A percentile compares a stretch with the other conserved stretches of the same genome.
phyloP scores from a whole-genome alignment of 2,888 invertebrate genomes.

The Vanessa cardui region DNA sequence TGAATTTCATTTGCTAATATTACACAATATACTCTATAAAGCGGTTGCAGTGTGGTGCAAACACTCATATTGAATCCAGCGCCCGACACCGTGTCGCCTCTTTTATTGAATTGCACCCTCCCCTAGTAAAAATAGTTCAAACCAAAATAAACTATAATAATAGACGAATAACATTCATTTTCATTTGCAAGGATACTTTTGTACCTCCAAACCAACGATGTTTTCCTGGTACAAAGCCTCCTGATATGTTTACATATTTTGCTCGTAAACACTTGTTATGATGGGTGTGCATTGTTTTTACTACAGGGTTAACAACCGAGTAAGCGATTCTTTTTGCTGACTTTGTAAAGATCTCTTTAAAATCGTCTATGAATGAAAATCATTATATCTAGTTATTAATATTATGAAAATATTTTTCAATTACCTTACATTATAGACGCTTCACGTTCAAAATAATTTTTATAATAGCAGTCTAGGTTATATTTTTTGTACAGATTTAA shows the following conservation, averaged over 20 bases:
- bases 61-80: slow-evolving; percentile 43
- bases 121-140: slow-evolving; percentile 13
- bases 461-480: no score
- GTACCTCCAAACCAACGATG: slow-evolving; percentile 29
- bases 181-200: not conserved
- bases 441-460: no score
- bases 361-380: slow-evolving; percentile 1
- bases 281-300: slow-evolving; percentile 13
- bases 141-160: slow-evolving; percentile 1
- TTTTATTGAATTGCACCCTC: slow-evolving; percentile 45
- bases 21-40: slow-evolving; percentile 34
- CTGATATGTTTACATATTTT: slow-evolving; percentile 35
- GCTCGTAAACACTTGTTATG: slow-evolving; percentile 20
- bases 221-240: slow-evolving; percentile 31
- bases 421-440: no score
- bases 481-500: no score
- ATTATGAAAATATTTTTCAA: no score
- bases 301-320: not conserved
- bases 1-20: slow-evolving; percentile 26
- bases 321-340: not conserved
- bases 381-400: not conserved
- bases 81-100: slow-evolving; percentile 44
- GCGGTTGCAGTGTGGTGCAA: slow-evolving; percentile 41
- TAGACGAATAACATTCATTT: not conserved
- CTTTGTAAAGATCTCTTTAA: not conserved